Evolutionary conservation across 1,140 invertebrate genomes (phyloP), one percentile per base, ranked within the genome.

Genomic region (Procambarus virginalis): DNA sequence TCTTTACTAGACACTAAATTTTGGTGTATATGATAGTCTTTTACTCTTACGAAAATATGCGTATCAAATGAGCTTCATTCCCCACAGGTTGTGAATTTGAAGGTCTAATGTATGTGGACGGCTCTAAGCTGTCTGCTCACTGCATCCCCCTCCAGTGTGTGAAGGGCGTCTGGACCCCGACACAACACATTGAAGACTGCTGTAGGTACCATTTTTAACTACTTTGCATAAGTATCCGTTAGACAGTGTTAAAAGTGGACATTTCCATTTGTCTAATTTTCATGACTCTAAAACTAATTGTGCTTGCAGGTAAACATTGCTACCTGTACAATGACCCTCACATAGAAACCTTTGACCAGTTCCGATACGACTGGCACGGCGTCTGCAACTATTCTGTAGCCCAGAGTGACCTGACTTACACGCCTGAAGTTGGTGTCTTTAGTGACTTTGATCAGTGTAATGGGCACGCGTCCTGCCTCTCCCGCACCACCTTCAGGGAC

Each of bases 371-470:
- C 58, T 86, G 73, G 73, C 84, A 86, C 17, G 76, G 75, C 4
- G 75, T n/a, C 46, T 86, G 84, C 48, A 86, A 86, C 45, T 86
- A 86, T 58, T 22, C 84, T 14, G 51, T 79, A 5, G 22, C 84
- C 4, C 84, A 86, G 55, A n/a, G n/a, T n/a, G 70, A 45, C 55
- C 34, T 60, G 8, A 17, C 20, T 17, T 58, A 48, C 17, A 45
- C 22, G 5, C 84, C 84, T 60, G 73, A 86, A 8, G 20, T 51
- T 5, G 82, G 17, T 0, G 82, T 84, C 55, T 84, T 55, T 17
- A 34, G 22, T 12, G 49, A 84, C 48, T 51, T 84, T 14, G 64
- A n/a, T 8, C 12, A 6, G 0, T 84, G 82, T 46, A n/a, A 48
- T 46, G 68, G 68, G 2, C 58, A 49, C 48, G 82, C 58, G 2